These are phyloP conservation scores for Bactericera cockerelli DNA, from an alignment of 1,140 invertebrate species.

Conservation along the genomic window DNA sequence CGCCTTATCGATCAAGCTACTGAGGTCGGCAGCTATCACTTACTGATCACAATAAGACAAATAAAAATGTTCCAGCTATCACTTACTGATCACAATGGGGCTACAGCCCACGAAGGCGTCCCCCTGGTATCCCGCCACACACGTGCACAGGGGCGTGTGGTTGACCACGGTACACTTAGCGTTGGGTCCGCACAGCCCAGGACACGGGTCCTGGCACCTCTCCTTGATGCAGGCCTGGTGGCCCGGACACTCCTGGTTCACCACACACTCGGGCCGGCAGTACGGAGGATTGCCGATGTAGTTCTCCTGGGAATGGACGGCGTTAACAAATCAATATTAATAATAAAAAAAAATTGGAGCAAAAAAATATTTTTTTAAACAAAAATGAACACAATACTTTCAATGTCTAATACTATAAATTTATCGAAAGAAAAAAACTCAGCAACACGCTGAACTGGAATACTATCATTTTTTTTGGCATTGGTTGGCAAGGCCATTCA, in stretches of 20 bases:
- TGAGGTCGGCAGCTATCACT: too few relatives aligned
- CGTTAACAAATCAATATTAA: slow-evolving; percentile 54
- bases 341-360: too few relatives aligned
- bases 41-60: too few relatives aligned
- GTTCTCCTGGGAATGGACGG: slow-evolving; percentile 27
- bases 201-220: slow-evolving; percentile 62
- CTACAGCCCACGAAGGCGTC: slow-evolving; percentile 67
- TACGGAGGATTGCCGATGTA: slow-evolving; percentile 40
- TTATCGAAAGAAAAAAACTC: too few relatives aligned
- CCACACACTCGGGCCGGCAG: slow-evolving; percentile 39
- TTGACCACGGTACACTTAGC: slow-evolving; percentile 64
- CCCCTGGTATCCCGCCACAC: slow-evolving; percentile 54
- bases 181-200: slow-evolving; percentile 55
- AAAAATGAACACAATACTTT: too few relatives aligned
- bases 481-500: too few relatives aligned
- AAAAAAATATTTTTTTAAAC: too few relatives aligned
- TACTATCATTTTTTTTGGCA: too few relatives aligned
- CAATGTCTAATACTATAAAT: too few relatives aligned
- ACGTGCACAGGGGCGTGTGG: slow-evolving; percentile 66
- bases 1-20: too few relatives aligned
- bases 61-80: too few relatives aligned
- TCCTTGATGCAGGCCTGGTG: slow-evolving; percentile 63
- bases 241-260: slow-evolving; percentile 39
- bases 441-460: too few relatives aligned
- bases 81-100: slow-evolving; percentile 30